Conservation (phyloP, 2,888 invertebrate species). For the Adineta ricciae region DNA sequence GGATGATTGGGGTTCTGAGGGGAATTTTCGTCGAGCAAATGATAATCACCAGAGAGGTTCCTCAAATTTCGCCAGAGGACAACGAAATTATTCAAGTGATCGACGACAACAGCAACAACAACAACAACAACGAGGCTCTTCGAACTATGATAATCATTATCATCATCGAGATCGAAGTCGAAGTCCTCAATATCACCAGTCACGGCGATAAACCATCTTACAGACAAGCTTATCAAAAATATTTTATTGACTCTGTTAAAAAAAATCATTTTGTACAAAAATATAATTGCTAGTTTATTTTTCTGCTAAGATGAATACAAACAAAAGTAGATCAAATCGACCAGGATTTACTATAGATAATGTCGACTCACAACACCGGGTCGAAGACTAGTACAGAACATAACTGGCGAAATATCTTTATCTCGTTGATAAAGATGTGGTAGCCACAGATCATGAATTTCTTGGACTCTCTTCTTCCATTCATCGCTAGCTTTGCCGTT, state of each 20-base stretch:
- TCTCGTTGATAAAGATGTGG: constrained; percentile 16
- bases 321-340: not conserved
- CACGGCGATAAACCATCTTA: not conserved
- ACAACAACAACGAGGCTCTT: no score
- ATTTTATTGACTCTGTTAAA: not conserved
- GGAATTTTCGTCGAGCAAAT: not conserved
- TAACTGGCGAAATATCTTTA: not conserved
- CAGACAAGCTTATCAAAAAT: no score
- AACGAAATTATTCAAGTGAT: not conserved
- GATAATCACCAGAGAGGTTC: not conserved
- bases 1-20: not conserved
- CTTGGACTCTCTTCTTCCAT: not conserved
- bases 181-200: not conserved
- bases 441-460: not conserved
- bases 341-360: not conserved
- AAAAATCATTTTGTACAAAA: no score
- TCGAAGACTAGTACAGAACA: constrained; percentile 11
- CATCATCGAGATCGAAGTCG: not conserved
- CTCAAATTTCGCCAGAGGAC: not conserved
- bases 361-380: not conserved
- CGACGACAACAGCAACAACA: no score
- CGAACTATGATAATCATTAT: not conserved
- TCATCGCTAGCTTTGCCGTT: not conserved
- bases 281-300: not conserved
- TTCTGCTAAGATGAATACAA: not conserved